Evolutionary conservation across 2,797 vertebrate genomes (phyloP), one percentile per base, ranked within the genome.

Genomic region (Ceyx erithaca): DNA sequence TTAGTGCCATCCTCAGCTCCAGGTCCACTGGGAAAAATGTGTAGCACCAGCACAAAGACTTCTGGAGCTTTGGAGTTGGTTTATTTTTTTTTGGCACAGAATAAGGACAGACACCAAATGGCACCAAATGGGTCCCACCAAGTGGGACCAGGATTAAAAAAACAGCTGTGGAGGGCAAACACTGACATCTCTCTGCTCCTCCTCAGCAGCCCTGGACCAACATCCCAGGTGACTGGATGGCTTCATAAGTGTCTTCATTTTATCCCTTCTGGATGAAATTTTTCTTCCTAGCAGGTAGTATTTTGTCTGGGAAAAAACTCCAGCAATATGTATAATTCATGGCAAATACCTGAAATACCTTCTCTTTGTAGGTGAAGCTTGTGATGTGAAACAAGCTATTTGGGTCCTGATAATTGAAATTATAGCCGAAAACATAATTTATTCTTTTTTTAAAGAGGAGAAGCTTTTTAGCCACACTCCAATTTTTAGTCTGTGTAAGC

Each of bases 81-180:
- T 14, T 68, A 63, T 48, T 35, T n/a, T 40, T 77, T 48, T 31
- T 16, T 72, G 20, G 31, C 46, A 22, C 37, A 33, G 55, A 59
- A 35, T 12, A 54, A 82, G 14, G 28, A 55, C 14, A 2, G 0
- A 37, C 69, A 31, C 9, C 4, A 5, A 80, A 78, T 1, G 2
- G 43, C 3, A 40, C 13, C 37, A 37, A 37, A 37, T 40, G 37
- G 37, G 37, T 37, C 37, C 37, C 37, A 40, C 37, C 37, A 40
- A 40, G 55, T 0, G 0, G 33, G 19, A 40, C 20, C 0, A 0
- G n/a, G 10, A 19, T 70, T 84, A 45, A 88, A 81, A 81, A 81
- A 46, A 13, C n/a, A 28, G 6, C 43, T 6, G 55, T n/a, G 26
- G 33, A 35, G 83, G 18, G 22, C 69, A 61, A 33, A 14, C 4